Evolutionary conservation across 2,113 vertebrate genomes (phyloP), one percentile per base, ranked within the genome.

Genomic region (Pseudopipra pipra): DNA sequence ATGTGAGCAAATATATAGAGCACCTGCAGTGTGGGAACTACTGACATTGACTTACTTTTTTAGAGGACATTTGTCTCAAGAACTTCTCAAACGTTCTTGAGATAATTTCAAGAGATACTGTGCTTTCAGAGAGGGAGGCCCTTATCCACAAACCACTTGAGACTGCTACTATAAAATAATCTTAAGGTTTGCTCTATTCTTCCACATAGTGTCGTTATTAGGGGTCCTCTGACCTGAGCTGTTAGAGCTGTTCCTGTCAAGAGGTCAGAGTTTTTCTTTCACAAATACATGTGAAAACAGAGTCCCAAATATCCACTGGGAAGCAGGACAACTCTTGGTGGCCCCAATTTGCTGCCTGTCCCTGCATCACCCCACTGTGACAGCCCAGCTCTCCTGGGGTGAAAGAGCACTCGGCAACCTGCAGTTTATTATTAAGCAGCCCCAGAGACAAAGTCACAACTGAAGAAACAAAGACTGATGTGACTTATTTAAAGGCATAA

Each of bases 31-130:
- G 43, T 37, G n/a, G 3, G 6, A 76, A 56, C n/a, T 39, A 16
- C 49, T 85, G 90, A 83, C 82, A 85, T 54, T 87, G 92, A 85
- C 71, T 90, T 72, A 87, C 66, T 95, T 87, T 61, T 55, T 47
- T 67, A 87, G 52, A 91, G 87, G 90, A 65, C 76, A 49, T 70
- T 52, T 67, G 33, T 49, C 78, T 80, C 62, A 76, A 94, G 66
- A 78, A 63, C 68, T 61, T 89, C 20, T 59, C 2, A 63, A 22
- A 44, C 27, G 35, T 52, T 89, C 47, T 62, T 33, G 47, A 91
- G 63, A 49, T 8, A 85, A 54, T 78, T 72, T 85, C 31, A 52
- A 81, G 66, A 80, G 30, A 49, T 21, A 31, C 0, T 30, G 39
- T 74, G 56, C 56, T 84, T 94, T 46, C 63, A 18, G 61, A 63